phyloP scores from a whole-genome alignment of 2,888 invertebrate genomes.

The Hydroisotoma schaefferi region DNA sequence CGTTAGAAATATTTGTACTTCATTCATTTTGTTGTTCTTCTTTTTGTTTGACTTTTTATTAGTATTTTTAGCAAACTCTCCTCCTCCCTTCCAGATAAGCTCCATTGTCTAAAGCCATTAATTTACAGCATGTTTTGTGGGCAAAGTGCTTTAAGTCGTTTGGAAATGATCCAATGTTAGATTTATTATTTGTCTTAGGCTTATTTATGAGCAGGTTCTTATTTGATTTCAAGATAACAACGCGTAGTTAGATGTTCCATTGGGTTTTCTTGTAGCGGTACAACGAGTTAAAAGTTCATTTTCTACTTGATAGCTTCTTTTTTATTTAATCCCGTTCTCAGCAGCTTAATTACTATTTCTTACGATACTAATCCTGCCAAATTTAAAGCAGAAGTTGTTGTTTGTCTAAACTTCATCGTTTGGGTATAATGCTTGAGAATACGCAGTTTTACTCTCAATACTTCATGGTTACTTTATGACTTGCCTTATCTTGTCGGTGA shows the following conservation, averaged over 20 bases:
- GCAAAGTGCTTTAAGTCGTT: slow-evolving; percentile 15
- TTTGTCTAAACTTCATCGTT: too few species aligned
- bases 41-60: not conserved
- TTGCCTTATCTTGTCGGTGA: slow-evolving; percentile 5
- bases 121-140: slow-evolving; percentile 13
- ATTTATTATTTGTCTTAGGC: slow-evolving; percentile 16
- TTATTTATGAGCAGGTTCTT: slow-evolving; percentile 8
- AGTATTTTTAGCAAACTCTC: not conserved
- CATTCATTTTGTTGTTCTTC: not conserved
- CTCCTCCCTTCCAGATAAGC: not conserved
- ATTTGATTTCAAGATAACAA: slow-evolving; percentile 4
- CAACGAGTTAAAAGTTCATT: too few species aligned
- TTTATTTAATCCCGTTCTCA: too few species aligned
- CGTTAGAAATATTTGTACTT: too few species aligned
- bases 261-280: too few species aligned
- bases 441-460: too few species aligned
- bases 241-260: too few species aligned
- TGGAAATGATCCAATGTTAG: slow-evolving; percentile 11
- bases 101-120: slow-evolving; percentile 8
- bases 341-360: too few species aligned
- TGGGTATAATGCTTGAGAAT: too few species aligned
- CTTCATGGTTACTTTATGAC: slow-evolving; percentile 4
- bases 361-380: too few species aligned
- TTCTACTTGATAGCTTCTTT: too few species aligned
- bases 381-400: too few species aligned